Evolutionary conservation across 2,888 invertebrate species (phyloP), one percentile per base, ranked within the genome.

Genomic region (Caenorhabditis sp.): DNA sequence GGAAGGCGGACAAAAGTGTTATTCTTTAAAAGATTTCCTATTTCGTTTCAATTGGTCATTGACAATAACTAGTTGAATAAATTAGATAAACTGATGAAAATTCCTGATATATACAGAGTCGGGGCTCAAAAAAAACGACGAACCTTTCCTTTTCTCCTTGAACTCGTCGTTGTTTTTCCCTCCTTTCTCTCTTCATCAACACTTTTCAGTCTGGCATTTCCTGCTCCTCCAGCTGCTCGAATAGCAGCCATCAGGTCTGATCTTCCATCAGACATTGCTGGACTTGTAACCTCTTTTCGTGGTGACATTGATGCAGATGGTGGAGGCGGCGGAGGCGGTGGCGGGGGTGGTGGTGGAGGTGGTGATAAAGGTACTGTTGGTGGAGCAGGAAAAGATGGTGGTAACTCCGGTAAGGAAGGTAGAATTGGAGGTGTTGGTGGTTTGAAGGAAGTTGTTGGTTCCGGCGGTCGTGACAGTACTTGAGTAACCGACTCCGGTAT

Each of bases 241-340:
- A 80, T 80, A 1, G 78, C 77, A 0, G 78, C 80, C 80, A 80
- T 80, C 26, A 80, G 53, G 50, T 80, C 78, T 2, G 77, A 43
- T 53, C 80, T 58, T 49, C 71, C 71, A 20, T 57, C 67, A 0
- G n/a, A 8, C 10, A 20, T 14, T 25, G 1, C 61, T 21, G 21
- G 20, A 23, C 52, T 52, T 26, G 2, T 5, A 1, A 31, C 23
- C 5, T 25, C 38, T 14, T 21, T 31, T 21, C 26, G 43, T 23
- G 72, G 63, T 1, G 69, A 36, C 3, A 63, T 58, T 14, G 75
- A 68, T 27, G 74, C 66, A 1, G 78, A 68, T 12, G 72, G 62
- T 3, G 65, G 60, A 20, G 63, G 59, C 12, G 67, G 62, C 1
- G 63, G 50, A 49, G 66, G 38, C 17, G 59, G 43, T 14, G 70